Evolutionary conservation across 2,113 vertebrate species (phyloP), one percentile per base, ranked within the genome.

Genomic region (Boulengeromyrus knoepffleri): DNA sequence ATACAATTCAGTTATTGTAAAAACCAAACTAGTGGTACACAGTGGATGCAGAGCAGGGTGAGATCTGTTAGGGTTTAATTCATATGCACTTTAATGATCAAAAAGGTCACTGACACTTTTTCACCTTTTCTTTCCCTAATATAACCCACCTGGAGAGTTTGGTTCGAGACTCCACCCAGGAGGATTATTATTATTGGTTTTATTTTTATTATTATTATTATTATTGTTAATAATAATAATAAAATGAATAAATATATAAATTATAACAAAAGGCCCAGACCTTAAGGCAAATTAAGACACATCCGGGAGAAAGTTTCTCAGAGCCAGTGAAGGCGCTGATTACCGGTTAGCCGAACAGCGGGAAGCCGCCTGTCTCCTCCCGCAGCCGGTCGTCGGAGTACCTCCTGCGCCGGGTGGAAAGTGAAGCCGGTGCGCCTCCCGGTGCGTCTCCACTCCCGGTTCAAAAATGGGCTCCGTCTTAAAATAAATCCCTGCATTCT

Each of bases 271-370:
- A 19, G 53, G 7, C 85, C 56, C 74, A 74, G 89, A 91, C 70
- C 84, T 70, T 50, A 58, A 49, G 13, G 17, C 17, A 84, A 87
- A 92, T 93, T 74, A 88, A 91, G 90, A 91, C 83, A n/a, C 88
- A 87, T 91, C 49, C 85, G 39, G 46, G 84, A 31, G 77, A 52
- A 36, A 58, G 45, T 84, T 47, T 89, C 66, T 7, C 12, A 36
- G 89, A 45, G 21, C 46, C 66, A 66, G 70, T 80, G 49, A 88
- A 88, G 50, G 8, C 52, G 62, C 62, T 88, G 85, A 90, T 90
- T 90, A 88, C 10, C 19, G 87, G 31, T 42, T 12, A 12, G 36
- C 53, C 21, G 31, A 85, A 49, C 89, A 89, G 36, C 84, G 21
- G 49, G 52, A 50, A 49, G 24, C 36, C 13, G 13, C 56, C 89